Evolutionary conservation across 2,113 vertebrate species (phyloP), one percentile per base, ranked within the genome.

Genomic region (Maccullochella peelii): DNA sequence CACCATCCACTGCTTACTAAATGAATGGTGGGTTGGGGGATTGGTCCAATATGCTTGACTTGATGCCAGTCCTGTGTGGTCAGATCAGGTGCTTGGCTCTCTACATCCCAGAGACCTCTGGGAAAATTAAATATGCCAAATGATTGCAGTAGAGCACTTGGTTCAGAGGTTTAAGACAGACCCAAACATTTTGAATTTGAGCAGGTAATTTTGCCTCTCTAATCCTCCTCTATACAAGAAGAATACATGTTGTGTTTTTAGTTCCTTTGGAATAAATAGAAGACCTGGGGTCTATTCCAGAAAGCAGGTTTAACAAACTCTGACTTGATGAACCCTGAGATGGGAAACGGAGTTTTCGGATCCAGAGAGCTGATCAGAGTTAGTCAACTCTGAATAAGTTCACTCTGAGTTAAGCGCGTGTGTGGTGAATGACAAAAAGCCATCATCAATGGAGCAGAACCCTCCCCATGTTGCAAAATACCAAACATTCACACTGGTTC

Each of bases 61-160:
- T 49, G 33, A 62, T 69, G 57, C 58, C 58, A 75, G 73, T 54
- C 38, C 23, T 73, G 84, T 80, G 63, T 83, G 73, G 49, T 73
- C 69, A 73, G 70, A 65, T 77, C 74, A 78, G 74, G 79, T 80
- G 52, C 20, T 44, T 10, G 54, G 42, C 38, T 61, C 67, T 54
- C 21, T 27, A 14, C 8, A 54, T 42, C 40, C 58, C 10, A 44
- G 33, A 61, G 33, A 11, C 30, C 27, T 59, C 61, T 36, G 15
- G 52, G 42, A 67, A 21, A 73, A 16, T 44, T 33, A 20, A 33
- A n/a, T 23, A 36, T 55, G 54, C 42, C n/a, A 57, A 62, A 36
- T 58, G 27, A 77, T 49, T 52, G 36, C 61, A 36, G 1, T 21
- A 47, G 12, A 55, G 30, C n/a, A 21, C 8, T 61, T 14, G 23